These are phyloP conservation scores for Cervus canadensis DNA, from an alignment of 2,113 vertebrate genomes.

Conservation along the genomic window DNA sequence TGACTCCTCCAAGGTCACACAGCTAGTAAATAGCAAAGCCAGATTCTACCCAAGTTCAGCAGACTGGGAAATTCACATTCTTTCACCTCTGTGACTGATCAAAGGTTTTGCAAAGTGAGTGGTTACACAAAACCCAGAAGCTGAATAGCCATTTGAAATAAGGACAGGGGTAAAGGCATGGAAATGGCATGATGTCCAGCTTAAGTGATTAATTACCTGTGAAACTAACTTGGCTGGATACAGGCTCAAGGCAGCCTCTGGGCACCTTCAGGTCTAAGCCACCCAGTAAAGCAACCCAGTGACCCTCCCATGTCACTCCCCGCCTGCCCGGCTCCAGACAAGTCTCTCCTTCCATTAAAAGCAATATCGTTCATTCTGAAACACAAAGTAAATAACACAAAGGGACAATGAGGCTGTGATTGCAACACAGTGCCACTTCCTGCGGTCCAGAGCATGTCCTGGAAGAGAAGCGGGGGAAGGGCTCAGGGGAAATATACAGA, in stretches of 20 bases:
- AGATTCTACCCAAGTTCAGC: not conserved
- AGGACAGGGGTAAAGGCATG: not conserved
- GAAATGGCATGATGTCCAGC: not conserved
- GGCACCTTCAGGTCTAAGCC: not conserved
- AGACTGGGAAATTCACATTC: not conserved
- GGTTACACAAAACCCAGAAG: not conserved
- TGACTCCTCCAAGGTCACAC: not conserved
- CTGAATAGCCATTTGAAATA: not conserved
- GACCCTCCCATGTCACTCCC: not conserved
- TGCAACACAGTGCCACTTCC: conserved; percentile 53
- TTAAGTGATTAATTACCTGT: not conserved
- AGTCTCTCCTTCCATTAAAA: not conserved
- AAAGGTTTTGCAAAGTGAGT: not conserved
- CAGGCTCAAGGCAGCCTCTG: not conserved
- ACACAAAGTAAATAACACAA: conserved; percentile 56
- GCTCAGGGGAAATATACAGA: conserved; percentile 43
- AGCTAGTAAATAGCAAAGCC: not conserved
- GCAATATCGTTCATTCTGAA: conserved; percentile 6
- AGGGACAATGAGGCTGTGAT: conserved; percentile 25
- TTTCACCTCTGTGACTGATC: not conserved
- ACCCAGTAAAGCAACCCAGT: not conserved
- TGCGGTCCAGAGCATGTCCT: not conserved
- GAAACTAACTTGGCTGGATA: not conserved
- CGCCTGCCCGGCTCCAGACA: not conserved
- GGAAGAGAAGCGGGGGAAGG: not conserved